phyloP scores from a whole-genome alignment of 1,140 invertebrate genomes.

The Pachypeltis micranthus region DNA sequence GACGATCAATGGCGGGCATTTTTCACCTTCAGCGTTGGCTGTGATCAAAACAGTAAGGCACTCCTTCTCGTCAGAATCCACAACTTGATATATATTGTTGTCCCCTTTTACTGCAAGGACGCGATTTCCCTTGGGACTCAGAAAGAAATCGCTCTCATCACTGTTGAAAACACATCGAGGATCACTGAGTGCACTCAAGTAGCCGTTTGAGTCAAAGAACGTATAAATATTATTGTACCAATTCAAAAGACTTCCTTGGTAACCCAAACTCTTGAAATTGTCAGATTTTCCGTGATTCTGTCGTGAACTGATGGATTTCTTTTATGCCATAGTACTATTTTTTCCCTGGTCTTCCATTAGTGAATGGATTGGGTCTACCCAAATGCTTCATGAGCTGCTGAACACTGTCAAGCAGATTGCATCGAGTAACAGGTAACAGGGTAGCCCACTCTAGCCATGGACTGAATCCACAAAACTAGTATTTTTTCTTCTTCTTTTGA shows the following conservation, averaged over 20 bases:
- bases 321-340: neutral
- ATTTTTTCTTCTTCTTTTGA: too few species aligned
- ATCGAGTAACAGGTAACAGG: too few species aligned
- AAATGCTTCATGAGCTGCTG: too few species aligned
- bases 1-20: conserved; percentile 25
- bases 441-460: too few species aligned
- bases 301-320: conserved; percentile 16
- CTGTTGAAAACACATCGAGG: conserved; percentile 23
- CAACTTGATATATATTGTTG: conserved; percentile 9
- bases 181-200: conserved; percentile 22
- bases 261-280: conserved; percentile 24
- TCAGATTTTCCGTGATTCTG: conserved; percentile 29
- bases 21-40: conserved; percentile 15
- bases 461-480: too few species aligned
- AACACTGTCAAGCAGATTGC: too few species aligned
- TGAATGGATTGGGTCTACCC: too few species aligned
- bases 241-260: conserved; percentile 28
- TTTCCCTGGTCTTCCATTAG: neutral
- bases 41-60: conserved; percentile 20
- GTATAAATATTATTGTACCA: conserved; percentile 30
- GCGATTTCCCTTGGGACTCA: conserved; percentile 18
- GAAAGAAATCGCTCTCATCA: conserved; percentile 24
- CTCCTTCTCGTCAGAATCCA: conserved; percentile 20
- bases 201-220: conserved; percentile 27
- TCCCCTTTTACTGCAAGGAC: conserved; percentile 19